These are phyloP conservation scores for Macropus fuliginosus DNA, from an alignment of 2,797 vertebrate genomes.

Conservation along the genomic window DNA sequence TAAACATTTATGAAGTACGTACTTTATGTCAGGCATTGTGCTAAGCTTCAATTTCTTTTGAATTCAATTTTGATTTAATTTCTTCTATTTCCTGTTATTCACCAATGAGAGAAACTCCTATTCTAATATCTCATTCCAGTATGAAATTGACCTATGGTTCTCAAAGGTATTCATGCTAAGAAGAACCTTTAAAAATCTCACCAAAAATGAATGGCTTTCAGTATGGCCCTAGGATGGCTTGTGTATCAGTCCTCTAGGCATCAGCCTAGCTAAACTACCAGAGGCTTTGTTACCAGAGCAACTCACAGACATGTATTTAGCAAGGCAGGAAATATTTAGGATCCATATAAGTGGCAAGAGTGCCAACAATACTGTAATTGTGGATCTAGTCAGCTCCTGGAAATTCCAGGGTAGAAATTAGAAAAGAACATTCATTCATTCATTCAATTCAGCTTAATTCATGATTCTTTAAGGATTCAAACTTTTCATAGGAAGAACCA, in stretches of 20 bases:
- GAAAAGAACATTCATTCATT: not conserved
- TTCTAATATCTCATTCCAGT: not conserved
- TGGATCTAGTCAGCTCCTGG: not conserved
- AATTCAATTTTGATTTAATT: not conserved
- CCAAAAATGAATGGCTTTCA: not conserved
- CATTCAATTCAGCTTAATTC: not conserved
- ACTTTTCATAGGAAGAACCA: not conserved
- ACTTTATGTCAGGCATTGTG: not conserved
- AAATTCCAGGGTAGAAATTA: not conserved
- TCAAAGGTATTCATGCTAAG: not conserved
- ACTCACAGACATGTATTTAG: not conserved
- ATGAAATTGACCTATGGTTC: not conserved
- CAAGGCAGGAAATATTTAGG: not conserved
- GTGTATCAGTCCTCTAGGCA: too few relatives aligned
- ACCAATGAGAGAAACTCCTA: not conserved
- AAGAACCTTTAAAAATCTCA: not conserved
- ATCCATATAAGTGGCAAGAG: not conserved
- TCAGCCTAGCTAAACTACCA: not conserved
- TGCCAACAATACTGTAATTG: not conserved
- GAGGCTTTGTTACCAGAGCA: not conserved
- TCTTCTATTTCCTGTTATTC: not conserved
- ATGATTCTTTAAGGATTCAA: not conserved
- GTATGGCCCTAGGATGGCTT: not conserved
- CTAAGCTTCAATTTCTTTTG: not conserved
- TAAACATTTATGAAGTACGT: not conserved